Evolutionary conservation across 23 tunicate species (phyloP), one percentile per base, ranked within the genome.

Genomic region (Oikopleura dioica): DNA sequence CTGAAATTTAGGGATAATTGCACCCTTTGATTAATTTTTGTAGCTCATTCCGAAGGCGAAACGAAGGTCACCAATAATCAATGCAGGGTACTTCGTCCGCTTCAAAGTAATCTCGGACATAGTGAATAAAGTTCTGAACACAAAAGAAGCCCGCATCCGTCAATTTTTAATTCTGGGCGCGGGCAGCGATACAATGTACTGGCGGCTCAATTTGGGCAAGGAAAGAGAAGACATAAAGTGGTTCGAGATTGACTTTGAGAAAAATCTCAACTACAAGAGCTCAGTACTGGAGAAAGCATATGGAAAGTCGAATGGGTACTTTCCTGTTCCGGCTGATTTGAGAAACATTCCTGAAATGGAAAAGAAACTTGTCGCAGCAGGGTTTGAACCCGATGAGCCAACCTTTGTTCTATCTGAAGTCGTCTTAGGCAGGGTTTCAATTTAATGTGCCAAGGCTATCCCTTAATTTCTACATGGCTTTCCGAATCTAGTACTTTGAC

Each of bases 321-420:
- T 63, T 63, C 5, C 72, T 24, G 72, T 63, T 63, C 72, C 72
- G 72, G 72, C 30, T 2, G 72, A 63, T 28, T 63, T 63, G 33
- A 23, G 72, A 4, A 28, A 63, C 26, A 63, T 63, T 23, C 4
- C 16, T 16, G 33, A 12, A 12, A 31, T 63, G 16, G 72, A 24
- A 28, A 28, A 28, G 16, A 12, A 23, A 28, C 72, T 63, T 63
- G 5, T 21, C 2, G 26, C 72, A 24, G 72, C 33, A 5, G 72
- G 72, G 33, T 28, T 63, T 4, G 72, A 63, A 2, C 16, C 33
- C 33, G 2, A 24, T 12, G 2, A 16, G 33, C 16, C 16, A 63
- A 63, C 72, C 2, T 63, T 63, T 63, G 33, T 63, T 28, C 16
- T 63, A 23, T 12, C 30, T 63, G 72, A 63, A 63, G 72, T 63